phyloP scores from a whole-genome alignment of 2,888 invertebrate genomes.

The Drosophila pseudotalamancana region DNA sequence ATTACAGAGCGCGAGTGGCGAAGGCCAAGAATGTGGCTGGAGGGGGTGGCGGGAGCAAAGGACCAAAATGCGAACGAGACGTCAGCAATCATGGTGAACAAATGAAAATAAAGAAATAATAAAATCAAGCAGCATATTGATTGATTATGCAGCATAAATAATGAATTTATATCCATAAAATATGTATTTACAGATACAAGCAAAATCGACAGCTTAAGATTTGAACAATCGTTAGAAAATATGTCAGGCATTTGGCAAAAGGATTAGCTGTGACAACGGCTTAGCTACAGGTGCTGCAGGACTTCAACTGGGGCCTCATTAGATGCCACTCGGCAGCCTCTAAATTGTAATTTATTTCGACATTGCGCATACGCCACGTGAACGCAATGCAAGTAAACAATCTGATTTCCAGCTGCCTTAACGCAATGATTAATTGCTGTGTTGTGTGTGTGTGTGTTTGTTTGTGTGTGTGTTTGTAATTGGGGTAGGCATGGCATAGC shows the following conservation, averaged over 20 bases:
- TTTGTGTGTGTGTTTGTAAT: slow-evolving; percentile 4
- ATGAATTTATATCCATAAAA: slow-evolving; percentile 47
- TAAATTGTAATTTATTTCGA: slow-evolving; percentile 71
- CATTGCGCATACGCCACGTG: slow-evolving; percentile 73
- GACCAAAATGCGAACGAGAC: slow-evolving; percentile 44
- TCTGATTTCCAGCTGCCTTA: slow-evolving; percentile 63
- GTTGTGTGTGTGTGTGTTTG: slow-evolving; percentile 1
- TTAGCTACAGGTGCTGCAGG: slow-evolving; percentile 23
- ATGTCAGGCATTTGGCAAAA: slow-evolving; percentile 23
- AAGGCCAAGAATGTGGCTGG: slow-evolving; percentile 44
- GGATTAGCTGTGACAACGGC: slow-evolving; percentile 31
- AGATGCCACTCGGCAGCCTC: slow-evolving; percentile 29
- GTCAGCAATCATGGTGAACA: slow-evolving; percentile 72
- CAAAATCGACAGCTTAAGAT: background rate
- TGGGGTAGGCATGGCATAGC: background rate
- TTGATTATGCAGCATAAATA: slow-evolving; percentile 76
- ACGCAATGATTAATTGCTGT: slow-evolving; percentile 72
- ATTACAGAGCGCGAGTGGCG: slow-evolving; percentile 61
- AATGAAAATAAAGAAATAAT: slow-evolving; percentile 74
- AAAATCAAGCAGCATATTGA: slow-evolving; percentile 78
- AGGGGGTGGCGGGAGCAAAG: background rate
- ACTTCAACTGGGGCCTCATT: slow-evolving; percentile 13
- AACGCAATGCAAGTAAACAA: slow-evolving; percentile 56
- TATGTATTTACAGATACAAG: background rate
- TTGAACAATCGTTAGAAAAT: slow-evolving; percentile 20